Conservation (phyloP, 2,113 vertebrate genomes). For the Malurus cyaneus region DNA sequence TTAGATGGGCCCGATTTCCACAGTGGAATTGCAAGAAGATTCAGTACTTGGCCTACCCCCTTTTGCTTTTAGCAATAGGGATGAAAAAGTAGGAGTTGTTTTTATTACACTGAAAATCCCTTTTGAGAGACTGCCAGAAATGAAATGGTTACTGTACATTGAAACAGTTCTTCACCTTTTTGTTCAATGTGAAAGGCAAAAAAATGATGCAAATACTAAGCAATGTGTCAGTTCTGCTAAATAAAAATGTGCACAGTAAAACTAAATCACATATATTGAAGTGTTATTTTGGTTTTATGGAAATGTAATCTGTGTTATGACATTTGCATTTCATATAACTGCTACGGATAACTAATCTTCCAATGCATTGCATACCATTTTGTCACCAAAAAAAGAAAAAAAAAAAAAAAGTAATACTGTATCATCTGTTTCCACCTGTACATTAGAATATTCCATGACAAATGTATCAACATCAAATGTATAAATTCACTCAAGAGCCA, state of each 20-base stretch:
- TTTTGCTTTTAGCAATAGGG: neutral
- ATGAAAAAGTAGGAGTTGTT: neutral
- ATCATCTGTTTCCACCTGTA: conserved; percentile 67
- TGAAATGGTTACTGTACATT: conserved; percentile 27
- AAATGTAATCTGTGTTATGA: conserved; percentile 72
- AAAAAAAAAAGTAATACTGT: conserved; percentile 48
- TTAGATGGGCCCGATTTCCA: neutral
- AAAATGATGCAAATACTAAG: conserved; percentile 61
- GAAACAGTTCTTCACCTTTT: conserved; percentile 52
- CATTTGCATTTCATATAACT: conserved; percentile 73
- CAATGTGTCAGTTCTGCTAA: conserved; percentile 64
- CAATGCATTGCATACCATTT: conserved; percentile 61
- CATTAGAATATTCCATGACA: conserved; percentile 58
- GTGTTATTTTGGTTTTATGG: conserved; percentile 72
- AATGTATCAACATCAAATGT: conserved; percentile 50
- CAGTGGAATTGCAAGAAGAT: neutral
- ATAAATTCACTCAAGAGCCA: conserved; percentile 44
- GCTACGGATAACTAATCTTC: conserved; percentile 67
- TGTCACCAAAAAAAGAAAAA: neutral
- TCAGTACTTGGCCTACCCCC: neutral
- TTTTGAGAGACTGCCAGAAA: neutral
- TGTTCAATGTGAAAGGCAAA: conserved; percentile 52
- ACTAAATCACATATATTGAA: conserved; percentile 71
- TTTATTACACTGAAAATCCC: neutral
- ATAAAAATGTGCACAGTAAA: conserved; percentile 68